A percentile compares a stretch with the other conserved stretches of the same genome.
phyloP scores from a whole-genome alignment of 64 coral and sea anemone genomes.

The Stylophora pistillata region DNA sequence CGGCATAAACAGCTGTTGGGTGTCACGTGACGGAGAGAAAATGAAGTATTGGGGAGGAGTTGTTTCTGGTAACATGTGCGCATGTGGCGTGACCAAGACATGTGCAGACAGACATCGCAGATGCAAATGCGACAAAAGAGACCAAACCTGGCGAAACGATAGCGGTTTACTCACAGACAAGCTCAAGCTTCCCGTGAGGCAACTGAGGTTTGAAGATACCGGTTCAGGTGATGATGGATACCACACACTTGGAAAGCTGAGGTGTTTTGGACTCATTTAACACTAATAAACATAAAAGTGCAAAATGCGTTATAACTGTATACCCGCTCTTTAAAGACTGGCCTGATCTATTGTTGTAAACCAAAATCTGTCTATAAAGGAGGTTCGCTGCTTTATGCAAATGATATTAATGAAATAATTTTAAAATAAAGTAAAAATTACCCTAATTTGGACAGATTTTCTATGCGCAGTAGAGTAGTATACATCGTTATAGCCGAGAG shows the following conservation, averaged over 20 bases:
- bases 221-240: background rate
- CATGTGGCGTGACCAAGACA: background rate
- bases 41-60: slow-evolving; percentile 30
- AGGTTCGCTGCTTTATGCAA: too few relatives aligned
- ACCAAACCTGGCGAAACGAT: background rate
- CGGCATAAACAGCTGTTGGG: slow-evolving; percentile 33
- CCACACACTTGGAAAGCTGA: slow-evolving; percentile 23
- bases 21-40: background rate
- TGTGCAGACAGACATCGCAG: background rate
- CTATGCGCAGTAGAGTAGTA: too few relatives aligned
- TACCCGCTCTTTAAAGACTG: too few relatives aligned
- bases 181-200: background rate
- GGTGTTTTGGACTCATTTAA: background rate
- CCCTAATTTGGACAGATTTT: too few relatives aligned
- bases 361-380: too few relatives aligned
- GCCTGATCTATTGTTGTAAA: too few relatives aligned
- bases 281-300: too few relatives aligned
- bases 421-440: too few relatives aligned
- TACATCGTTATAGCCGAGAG: too few relatives aligned
- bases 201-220: slow-evolving; percentile 9
- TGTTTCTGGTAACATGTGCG: slow-evolving; percentile 10
- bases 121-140: slow-evolving; percentile 21
- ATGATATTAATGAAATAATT: too few relatives aligned
- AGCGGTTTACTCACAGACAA: background rate
- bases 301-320: too few relatives aligned